Conservation (phyloP, 1,140 invertebrate species). For the Pararge aegeria region DNA sequence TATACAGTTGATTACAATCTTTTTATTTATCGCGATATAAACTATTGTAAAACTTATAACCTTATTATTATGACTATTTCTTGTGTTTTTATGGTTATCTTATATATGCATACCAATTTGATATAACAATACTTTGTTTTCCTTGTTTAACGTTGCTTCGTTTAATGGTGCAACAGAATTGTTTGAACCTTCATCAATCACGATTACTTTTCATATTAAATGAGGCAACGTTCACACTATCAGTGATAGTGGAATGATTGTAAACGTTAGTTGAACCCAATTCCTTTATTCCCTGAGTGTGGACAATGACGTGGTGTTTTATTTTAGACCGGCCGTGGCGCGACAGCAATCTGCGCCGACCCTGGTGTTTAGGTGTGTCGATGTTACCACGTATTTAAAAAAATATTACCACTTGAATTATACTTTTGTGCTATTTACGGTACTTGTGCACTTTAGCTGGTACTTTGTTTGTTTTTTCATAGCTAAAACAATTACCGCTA, state of each 20-base stretch:
- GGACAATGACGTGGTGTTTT: constrained; percentile 70
- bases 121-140: not conserved
- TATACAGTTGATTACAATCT: not conserved
- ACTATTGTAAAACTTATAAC: too few relatives aligned
- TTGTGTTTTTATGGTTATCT: not conserved
- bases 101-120: not conserved
- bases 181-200: not conserved
- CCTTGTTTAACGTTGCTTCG: constrained; percentile 14
- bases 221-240: constrained; percentile 10
- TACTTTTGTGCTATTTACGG: not conserved
- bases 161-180: not conserved
- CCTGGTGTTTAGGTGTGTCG: constrained; percentile 80
- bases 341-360: constrained; percentile 79
- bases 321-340: constrained; percentile 79
- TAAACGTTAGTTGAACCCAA: constrained; percentile 24
- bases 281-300: constrained; percentile 38
- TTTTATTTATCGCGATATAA: not conserved
- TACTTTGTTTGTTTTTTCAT: not conserved
- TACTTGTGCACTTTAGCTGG: not conserved
- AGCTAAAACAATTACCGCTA: not conserved
- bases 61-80: not conserved
- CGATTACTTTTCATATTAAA: constrained; percentile 7
- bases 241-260: not conserved
- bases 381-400: constrained; percentile 64
- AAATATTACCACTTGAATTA: constrained; percentile 58